Percentiles rank a stretch among this genome's conserved stretches.
Evolutionary conservation across 2,888 invertebrate genomes (phyloP).

Genomic region (Dynastes tityus): DNA sequence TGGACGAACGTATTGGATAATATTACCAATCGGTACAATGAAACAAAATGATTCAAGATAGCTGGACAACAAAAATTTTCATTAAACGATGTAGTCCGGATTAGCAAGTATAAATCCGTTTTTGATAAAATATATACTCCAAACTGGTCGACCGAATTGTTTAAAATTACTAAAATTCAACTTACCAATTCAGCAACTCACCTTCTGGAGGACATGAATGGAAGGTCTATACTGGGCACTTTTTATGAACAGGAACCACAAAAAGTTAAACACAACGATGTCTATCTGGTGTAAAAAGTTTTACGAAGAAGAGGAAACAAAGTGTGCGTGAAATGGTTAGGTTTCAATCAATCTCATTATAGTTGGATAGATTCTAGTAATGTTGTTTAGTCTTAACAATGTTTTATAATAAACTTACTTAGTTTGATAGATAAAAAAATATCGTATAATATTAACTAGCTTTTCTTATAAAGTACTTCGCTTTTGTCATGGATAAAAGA

Average conservation of each 20-base stretch:
- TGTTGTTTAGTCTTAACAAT: too few species aligned
- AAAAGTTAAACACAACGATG: neutral
- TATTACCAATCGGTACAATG: too few species aligned
- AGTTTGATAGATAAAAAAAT: too few species aligned
- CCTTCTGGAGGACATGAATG: slow-evolving; percentile 59
- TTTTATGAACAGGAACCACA: slow-evolving; percentile 42
- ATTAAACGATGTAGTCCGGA: slow-evolving; percentile 62
- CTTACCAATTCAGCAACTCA: slow-evolving; percentile 62
- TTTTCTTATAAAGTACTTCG: too few species aligned
- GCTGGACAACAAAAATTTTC: slow-evolving; percentile 55
- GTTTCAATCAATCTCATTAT: neutral
- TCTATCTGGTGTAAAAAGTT: neutral
- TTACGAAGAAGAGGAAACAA: neutral
- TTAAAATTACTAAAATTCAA: slow-evolving; percentile 60
- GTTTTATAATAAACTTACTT: too few species aligned
- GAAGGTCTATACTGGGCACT: slow-evolving; percentile 57
- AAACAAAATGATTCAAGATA: slow-evolving; percentile 36
- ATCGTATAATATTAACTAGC: too few species aligned
- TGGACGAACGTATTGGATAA: too few species aligned
- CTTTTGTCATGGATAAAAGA: too few species aligned
- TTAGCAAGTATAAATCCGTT: slow-evolving; percentile 60
- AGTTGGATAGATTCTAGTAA: neutral
- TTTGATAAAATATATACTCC: slow-evolving; percentile 62
- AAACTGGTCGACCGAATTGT: slow-evolving; percentile 65
- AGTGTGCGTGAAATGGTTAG: neutral